phyloP scores from a whole-genome alignment of 2,888 invertebrate genomes.

The Dicyrtomina minuta region DNA sequence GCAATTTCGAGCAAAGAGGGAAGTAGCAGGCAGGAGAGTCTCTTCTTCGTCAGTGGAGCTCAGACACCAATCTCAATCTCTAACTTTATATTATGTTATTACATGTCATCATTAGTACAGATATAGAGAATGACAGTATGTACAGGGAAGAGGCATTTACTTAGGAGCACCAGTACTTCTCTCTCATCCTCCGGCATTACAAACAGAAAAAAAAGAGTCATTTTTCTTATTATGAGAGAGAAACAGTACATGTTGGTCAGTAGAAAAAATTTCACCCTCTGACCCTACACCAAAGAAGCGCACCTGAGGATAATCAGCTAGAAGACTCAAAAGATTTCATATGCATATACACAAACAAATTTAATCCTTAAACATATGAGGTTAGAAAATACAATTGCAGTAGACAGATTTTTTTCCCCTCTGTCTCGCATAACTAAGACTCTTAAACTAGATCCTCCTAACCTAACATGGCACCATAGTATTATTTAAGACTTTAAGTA shows the following conservation, averaged over 20 bases:
- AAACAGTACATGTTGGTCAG: conserved; percentile 47
- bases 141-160: neutral
- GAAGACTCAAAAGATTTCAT: neutral
- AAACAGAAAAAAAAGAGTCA: conserved; percentile 13
- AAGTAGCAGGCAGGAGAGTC: too few relatives aligned
- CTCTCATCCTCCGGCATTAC: conserved; percentile 19
- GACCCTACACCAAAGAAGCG: conserved; percentile 29
- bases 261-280: conserved; percentile 38
- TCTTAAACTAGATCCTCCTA: conserved; percentile 3
- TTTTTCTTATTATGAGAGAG: conserved; percentile 30
- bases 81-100: neutral
- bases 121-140: too few relatives aligned
- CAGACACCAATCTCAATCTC: neutral
- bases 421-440: neutral
- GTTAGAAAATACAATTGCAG: too few relatives aligned
- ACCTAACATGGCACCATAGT: too few relatives aligned
- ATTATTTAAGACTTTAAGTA: too few relatives aligned
- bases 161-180: neutral
- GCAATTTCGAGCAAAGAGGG: neutral
- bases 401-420: too few relatives aligned
- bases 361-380: too few relatives aligned
- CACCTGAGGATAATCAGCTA: conserved; percentile 17
- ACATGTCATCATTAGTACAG: too few relatives aligned
- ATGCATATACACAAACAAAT: conserved; percentile 1
- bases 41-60: neutral